Percentiles rank a stretch among this genome's conserved stretches.
These are phyloP conservation scores for Varecia variegata DNA, from an alignment of 2,797 vertebrate species.

Conservation along the genomic window DNA sequence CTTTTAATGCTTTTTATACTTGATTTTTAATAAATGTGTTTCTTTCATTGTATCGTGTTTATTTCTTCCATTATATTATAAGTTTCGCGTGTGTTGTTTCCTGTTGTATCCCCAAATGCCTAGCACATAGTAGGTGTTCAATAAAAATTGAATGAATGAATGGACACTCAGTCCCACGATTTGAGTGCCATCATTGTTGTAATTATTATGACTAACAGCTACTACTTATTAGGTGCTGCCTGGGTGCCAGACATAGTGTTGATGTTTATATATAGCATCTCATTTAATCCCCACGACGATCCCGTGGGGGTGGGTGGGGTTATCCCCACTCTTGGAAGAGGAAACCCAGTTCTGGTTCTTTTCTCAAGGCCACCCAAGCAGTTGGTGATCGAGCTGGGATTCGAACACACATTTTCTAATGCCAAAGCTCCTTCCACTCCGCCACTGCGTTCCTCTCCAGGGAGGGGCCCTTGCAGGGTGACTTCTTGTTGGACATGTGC, in stretches of 20 bases:
- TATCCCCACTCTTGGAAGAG: neutral
- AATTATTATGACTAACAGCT: neutral
- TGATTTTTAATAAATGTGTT: neutral
- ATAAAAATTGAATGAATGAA: neutral
- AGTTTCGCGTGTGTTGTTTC: neutral
- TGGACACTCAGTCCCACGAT: neutral
- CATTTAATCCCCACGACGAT: neutral
- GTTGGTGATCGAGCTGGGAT: neutral
- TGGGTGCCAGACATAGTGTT: neutral
- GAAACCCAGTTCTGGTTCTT: neutral
- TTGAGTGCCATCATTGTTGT: neutral
- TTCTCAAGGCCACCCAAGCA: neutral
- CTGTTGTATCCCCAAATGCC: neutral
- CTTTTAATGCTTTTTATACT: neutral
- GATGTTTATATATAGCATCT: neutral
- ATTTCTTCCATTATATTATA: neutral
- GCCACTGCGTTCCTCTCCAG: neutral
- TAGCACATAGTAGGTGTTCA: neutral
- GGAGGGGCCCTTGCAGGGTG: neutral
- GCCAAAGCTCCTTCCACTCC: neutral
- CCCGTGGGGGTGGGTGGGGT: neutral
- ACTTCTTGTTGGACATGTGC: neutral
- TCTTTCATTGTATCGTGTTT: neutral
- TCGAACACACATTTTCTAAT: neutral
- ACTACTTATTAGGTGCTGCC: neutral